Base-by-base conservation (phyloP, 92 coral and sea anemone genomes). In the Muricea muricata region DNA sequence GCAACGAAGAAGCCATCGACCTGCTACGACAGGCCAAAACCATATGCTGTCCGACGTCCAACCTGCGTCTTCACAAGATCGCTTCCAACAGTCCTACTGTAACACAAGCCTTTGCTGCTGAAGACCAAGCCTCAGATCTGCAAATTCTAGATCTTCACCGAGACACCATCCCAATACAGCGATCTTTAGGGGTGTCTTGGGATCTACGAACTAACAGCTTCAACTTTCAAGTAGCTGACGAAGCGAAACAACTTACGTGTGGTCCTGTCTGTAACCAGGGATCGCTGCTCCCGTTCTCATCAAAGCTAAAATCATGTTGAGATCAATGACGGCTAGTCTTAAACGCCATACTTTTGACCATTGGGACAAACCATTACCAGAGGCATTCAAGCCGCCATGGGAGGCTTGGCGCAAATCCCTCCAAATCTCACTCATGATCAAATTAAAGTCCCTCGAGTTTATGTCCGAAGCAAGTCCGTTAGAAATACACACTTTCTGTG, bases 1-100 rank as follows among this genome's bases (percentile, higher is more conserved):
- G 76, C 10, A 41, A 85, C n/a, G 37, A 65, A 46, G 68, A 48
- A 7, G 94, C 94, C 55, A 88, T 85, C 37, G 91, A 84, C 66
- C 74, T 91, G 34, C 87, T 88, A 14, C 26, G 14, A 6, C 86
- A 72, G 33, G 68, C 94, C 13, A 83, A 91, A 71, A 72, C 87
- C 1, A n/a, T n/a, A n/a, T n/a, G n/a, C n/a, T n/a, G n/a, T n/a
- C n/a, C n/a, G n/a, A n/a, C n/a, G n/a, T n/a, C 92, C 12, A 88
- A 91, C 80, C 85, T 91, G 28, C 86, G 92, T 21, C 89, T 91
- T 7, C 94, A 91, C 34, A 84, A 91, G 80, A 41, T 91, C 21
- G 89, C 83, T 5, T 87, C 91, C 13, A 91, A 81, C 58, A 72
- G 55, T 17, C 35, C 47, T 1, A 87, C 84, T 26, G 93, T 91